These are phyloP conservation scores for Pomatostomus ruficeps DNA, from an alignment of 2,113 vertebrate species.

Conservation along the genomic window DNA sequence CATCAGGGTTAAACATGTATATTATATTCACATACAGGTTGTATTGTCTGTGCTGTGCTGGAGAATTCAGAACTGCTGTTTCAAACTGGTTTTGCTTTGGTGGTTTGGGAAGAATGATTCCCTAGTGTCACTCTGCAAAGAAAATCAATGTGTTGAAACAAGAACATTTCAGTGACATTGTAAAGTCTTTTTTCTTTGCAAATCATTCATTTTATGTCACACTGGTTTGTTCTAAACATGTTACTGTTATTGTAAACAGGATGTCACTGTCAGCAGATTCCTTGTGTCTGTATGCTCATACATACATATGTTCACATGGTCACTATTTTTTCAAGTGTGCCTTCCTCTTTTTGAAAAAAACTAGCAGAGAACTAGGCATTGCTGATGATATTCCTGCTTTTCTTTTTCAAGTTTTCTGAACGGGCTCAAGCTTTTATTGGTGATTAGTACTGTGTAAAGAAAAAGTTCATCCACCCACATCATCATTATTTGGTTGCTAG, in stretches of 20 bases:
- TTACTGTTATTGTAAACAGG: not conserved
- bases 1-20: not conserved
- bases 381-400: not conserved
- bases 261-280: not conserved
- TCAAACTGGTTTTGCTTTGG: not conserved
- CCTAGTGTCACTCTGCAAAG: not conserved
- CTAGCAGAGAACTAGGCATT: not conserved
- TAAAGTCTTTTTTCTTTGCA: not conserved
- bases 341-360: not conserved
- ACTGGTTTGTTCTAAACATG: not conserved
- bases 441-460: not conserved
- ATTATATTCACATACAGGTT: not conserved
- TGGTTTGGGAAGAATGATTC: not conserved
- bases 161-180: not conserved
- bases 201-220: not conserved
- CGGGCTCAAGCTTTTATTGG: not conserved
- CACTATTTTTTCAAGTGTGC: not conserved
- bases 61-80: not conserved
- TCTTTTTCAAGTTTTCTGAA: not conserved
- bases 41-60: not conserved
- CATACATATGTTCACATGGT: not conserved
- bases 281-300: not conserved
- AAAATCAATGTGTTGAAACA: not conserved
- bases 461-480: not conserved
- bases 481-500: conserved; percentile 12